Conservation (phyloP, 2,113 vertebrate genomes). For the Erythrolamprus reginae region DNA sequence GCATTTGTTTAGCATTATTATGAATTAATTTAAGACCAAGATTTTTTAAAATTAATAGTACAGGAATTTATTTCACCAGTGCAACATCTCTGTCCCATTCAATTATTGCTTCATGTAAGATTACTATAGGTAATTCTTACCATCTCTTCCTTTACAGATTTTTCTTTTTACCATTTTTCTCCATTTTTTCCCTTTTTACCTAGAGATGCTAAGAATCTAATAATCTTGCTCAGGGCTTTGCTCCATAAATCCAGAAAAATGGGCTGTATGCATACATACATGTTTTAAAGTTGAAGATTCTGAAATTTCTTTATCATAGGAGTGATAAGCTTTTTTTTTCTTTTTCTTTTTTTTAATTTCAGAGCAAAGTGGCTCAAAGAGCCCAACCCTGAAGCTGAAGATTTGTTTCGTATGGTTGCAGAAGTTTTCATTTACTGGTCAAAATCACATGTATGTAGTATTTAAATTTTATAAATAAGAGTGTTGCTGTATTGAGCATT, state of each 20-base stretch:
- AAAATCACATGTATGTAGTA: constrained; percentile 83
- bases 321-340: not conserved
- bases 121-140: not conserved
- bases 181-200: not conserved
- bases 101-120: not conserved
- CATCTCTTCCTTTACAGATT: not conserved
- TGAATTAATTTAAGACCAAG: not conserved
- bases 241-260: not conserved
- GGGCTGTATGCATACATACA: not conserved
- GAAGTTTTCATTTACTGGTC: constrained; percentile 98
- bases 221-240: not conserved
- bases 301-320: not conserved
- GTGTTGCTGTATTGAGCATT: not conserved
- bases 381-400: constrained; percentile 85
- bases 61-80: not conserved
- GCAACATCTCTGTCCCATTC: not conserved
- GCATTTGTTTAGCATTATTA: not conserved
- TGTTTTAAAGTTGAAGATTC: not conserved
- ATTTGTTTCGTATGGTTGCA: constrained; percentile 94
- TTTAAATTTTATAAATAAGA: not conserved
- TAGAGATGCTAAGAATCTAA: not conserved
- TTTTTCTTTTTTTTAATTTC: constrained; percentile 32
- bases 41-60: not conserved
- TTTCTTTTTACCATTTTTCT: not conserved
- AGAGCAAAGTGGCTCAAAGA: constrained; percentile 95